Evolutionary conservation across 2,888 invertebrate species (phyloP), one percentile per base, ranked within the genome.

Genomic region (Polymixis flavicincta): DNA sequence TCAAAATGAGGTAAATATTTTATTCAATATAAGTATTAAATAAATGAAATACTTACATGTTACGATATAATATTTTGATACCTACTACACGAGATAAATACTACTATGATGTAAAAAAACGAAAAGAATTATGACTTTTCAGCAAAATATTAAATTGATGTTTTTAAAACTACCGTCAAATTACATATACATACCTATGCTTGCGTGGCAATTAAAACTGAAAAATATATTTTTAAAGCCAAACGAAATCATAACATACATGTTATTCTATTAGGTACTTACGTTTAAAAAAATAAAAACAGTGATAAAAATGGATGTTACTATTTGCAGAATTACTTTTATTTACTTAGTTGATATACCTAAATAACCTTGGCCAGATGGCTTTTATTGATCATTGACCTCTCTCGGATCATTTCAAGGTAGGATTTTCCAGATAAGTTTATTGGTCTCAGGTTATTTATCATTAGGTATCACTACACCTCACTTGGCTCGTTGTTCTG

Each of bases 131-230:
- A 48, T 14, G 11, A 48, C 55, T 45, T 65, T 54, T 42, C n/a
- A 66, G 8, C 14, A 37, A 42, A 66, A 68, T 74, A n/a, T 78
- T 37, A 54, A 76, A 79, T 70, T 52, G 19, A 77, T 76, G 59
- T 60, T 82, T 68, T 64, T 14, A 59, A 82, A 82, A 42, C 25
- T 54, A 32, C 37, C 14, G 8, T 32, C 50, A 45, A 60, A 66
- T 73, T 28, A 64, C 52, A 28, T 37, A n/a, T 9, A 13, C 50
- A n/a, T n/a, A n/a, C n/a, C n/a, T n/a, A n/a, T n/a, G 65, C 42
- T 50, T 19, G 37, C 25, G 25, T 6, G 25, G 37, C 25, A 28
- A 66, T 55, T 42, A 32, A 81, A 66, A 74, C 9, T 32, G n/a
- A 55, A 61, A 65, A 66, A 0, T n/a, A 0, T n/a, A 61, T 59